Evolutionary conservation across 2,797 vertebrate species (phyloP), one percentile per base, ranked within the genome.

Genomic region (Staurois parvus): DNA sequence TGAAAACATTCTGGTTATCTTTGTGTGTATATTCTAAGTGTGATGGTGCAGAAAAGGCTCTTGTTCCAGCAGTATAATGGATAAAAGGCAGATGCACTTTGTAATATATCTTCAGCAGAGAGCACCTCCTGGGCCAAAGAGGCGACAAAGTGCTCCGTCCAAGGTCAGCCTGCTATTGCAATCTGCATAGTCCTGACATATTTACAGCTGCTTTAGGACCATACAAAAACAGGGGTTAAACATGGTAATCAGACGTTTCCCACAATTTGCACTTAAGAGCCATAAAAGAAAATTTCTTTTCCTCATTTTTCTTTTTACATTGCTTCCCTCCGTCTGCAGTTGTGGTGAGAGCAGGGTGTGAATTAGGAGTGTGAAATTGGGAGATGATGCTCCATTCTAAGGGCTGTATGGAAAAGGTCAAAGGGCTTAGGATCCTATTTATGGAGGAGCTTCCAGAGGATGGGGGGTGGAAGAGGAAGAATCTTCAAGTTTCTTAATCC

Each of bases 331-430:
- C 13, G 28, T 78, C 17, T 8, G 42, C 9, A 28, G 48, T 28
- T 34, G 30, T 24, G 52, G 24, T 34, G 42, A 48, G 59, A 64
- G 34, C 29, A 32, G 73, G 72, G 64, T 28, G 42, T n/a, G 40
- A 48, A n/a, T 83, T 52, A 83, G 11, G 68, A 76, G 73, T 83
- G 81, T 83, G 81, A 83, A 83, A 83, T 83, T 83, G 30, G 73
- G 42, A 76, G 64, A 37, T 4, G 64, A 68, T 69, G 64, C 62
- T 76, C 13, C 70, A 30, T 82, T 42, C 40, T 30, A 15, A 29
- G 21, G 3, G 8, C 5, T 48, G 34, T 32, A 30, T 29, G 32
- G 59, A 29, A 19, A 28, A 37, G 81, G 81, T 83, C 73, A 76
- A 30, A 52, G 81, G 81, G 29, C 73, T 3, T 6, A 76, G 68